Evolutionary conservation across 2,888 invertebrate genomes (phyloP).

Genomic region (Zonitis immaculata): DNA sequence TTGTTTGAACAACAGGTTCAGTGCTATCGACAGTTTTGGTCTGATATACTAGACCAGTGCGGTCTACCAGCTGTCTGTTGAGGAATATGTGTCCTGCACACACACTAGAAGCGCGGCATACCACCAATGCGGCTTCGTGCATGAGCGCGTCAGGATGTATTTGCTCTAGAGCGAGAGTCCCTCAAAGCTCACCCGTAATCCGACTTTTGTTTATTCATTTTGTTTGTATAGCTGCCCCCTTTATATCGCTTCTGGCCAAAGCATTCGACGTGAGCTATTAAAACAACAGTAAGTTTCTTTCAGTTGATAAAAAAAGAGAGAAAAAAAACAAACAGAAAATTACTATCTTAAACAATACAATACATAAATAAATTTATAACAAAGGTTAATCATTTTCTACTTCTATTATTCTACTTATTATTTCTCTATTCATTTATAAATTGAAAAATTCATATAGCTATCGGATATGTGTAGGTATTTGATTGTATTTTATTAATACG

Average conservation of each 20-base stretch:
- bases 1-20: slow-evolving; percentile 43
- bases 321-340: too few species aligned
- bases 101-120: slow-evolving; percentile 17
- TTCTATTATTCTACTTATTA: too few species aligned
- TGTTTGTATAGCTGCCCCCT: slow-evolving; percentile 36
- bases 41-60: slow-evolving; percentile 23
- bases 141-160: slow-evolving; percentile 33
- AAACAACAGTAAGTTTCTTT: background rate
- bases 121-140: slow-evolving; percentile 29
- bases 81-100: slow-evolving; percentile 20
- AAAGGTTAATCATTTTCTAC: too few species aligned
- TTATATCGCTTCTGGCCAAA: slow-evolving; percentile 22
- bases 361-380: background rate
- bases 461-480: too few species aligned
- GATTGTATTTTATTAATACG: too few species aligned
- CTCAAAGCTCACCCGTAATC: slow-evolving; percentile 42
- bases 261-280: slow-evolving; percentile 8
- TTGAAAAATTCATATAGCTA: too few species aligned
- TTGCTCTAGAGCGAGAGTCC: slow-evolving; percentile 38
- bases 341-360: background rate
- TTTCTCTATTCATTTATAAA: too few species aligned
- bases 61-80: slow-evolving; percentile 30
- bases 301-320: too few species aligned
- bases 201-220: slow-evolving; percentile 45
- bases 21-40: slow-evolving; percentile 38